phyloP scores from a whole-genome alignment of 2,797 vertebrate species.

The Benthosema pterotum region DNA sequence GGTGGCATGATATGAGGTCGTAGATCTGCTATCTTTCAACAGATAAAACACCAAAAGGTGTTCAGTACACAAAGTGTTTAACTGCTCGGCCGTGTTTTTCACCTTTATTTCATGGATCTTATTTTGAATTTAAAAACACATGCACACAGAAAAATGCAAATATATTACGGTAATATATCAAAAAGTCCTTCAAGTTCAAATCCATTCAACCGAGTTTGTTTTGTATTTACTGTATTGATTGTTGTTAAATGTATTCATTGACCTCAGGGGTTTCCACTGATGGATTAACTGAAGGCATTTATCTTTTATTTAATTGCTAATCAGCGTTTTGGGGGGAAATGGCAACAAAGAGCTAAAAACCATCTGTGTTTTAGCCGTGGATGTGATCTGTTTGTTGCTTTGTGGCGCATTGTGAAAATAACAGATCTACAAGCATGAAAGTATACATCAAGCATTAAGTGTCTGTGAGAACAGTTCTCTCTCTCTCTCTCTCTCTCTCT shows the following conservation, averaged over 20 bases:
- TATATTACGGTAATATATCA: no score
- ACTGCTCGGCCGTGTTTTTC: no score
- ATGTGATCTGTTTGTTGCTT: background rate
- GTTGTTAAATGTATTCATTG: background rate
- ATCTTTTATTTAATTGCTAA: slow-evolving; percentile 26
- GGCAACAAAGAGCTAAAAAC: slow-evolving; percentile 20
- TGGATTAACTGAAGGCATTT: background rate
- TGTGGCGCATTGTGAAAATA: no score
- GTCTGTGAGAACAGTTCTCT: slow-evolving; percentile 34
- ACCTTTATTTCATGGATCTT: no score
- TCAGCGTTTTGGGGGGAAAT: slow-evolving; percentile 7
- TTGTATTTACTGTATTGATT: background rate
- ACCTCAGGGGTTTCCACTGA: background rate
- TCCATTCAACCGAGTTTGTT: background rate
- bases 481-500: slow-evolving; percentile 45
- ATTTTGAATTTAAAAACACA: no score
- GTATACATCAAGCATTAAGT: background rate
- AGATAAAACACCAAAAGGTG: no score
- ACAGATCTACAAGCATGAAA: no score
- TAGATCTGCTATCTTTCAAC: no score
- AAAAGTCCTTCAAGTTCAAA: no score
- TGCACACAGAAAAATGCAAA: no score
- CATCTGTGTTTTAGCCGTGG: slow-evolving; percentile 19
- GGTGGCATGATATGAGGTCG: no score
- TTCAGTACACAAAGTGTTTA: no score